Base-by-base conservation (phyloP, 2,888 invertebrate species). In the Rambutsinella grinnellia region DNA sequence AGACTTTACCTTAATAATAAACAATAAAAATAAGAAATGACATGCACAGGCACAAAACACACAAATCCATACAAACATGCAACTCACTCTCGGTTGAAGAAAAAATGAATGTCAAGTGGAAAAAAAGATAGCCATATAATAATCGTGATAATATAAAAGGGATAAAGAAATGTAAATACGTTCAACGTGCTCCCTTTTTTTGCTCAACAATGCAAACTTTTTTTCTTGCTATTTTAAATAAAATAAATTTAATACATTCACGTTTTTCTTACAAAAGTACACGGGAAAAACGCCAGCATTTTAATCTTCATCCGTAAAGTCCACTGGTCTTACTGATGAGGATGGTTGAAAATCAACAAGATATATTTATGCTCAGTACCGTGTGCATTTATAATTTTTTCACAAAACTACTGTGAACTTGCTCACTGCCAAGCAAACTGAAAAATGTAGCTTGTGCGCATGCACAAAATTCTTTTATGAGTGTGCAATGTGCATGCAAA, bases 21-120 rank as follows among this genome's bases (percentile, higher is more conserved):
- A 36, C 36, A 36, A 36, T 36, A 36, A 36, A 36, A 36, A 36
- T 36, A 36, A 13, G 36, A 36, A 36, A 36, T 36, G 36, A 36
- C 36, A 36, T 13, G 13, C 36, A 36, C 36, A 36, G 13, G 36
- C 36, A 36, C 36, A 36, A 5, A 36, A 36, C 13, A 36, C 36
- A 13, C n/a, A 36, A 36, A 13, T 36, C 36, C 36, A 36, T 13
- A 13, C 36, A 36, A 36, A 36, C 36, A n/a, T 36, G 6, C 5
- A 36, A 36, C 36, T 13, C 36, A 36, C 36, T 36, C 6, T 8
- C 36, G 13, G 36, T 13, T 36, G 13, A 36, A 36, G 13, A 36
- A 5, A 13, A 36, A 60, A 60, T 66, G 57, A 58, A 58, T 58
- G 67, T 67, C 67, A 67, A 58, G 67, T 58, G 46, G 21, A 28